These are phyloP conservation scores for Drosophila phalerata DNA, from an alignment of 2,888 invertebrate species.

Conservation along the genomic window DNA sequence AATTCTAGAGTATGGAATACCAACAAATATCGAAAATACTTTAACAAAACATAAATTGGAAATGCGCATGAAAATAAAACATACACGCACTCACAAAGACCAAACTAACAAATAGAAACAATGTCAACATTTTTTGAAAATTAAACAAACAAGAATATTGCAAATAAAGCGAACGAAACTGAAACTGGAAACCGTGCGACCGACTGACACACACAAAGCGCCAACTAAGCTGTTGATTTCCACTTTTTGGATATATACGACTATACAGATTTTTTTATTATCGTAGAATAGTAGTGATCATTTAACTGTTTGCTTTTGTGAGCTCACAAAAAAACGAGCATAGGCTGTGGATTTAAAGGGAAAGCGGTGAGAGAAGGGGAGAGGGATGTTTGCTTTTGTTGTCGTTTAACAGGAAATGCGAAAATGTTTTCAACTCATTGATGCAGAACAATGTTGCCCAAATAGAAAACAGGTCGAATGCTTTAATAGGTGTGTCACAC, in stretches of 20 bases:
- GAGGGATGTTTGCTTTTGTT: constrained; percentile 9
- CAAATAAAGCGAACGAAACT: constrained; percentile 29
- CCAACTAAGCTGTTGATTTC: constrained; percentile 37
- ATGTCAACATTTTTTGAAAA: constrained; percentile 41
- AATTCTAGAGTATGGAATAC: constrained; percentile 9
- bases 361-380: not conserved
- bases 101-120: constrained; percentile 35
- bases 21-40: constrained; percentile 35
- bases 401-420: constrained; percentile 55
- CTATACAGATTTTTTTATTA: constrained; percentile 11
- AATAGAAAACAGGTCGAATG: constrained; percentile 9
- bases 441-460: constrained; percentile 43
- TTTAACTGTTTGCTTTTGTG: constrained; percentile 49
- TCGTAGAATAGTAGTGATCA: constrained; percentile 30
- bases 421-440: constrained; percentile 65
- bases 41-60: constrained; percentile 33
- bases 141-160: constrained; percentile 46
- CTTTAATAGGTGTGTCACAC: constrained; percentile 35
- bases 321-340: constrained; percentile 16
- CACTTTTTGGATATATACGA: constrained; percentile 1
- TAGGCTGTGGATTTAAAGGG: not conserved
- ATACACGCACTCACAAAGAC: not conserved
- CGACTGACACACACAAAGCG: constrained; percentile 35
- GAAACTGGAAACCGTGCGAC: constrained; percentile 41
- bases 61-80: constrained; percentile 30